Conservation (phyloP, 2,888 invertebrate species). For the Panzeria rudis region DNA sequence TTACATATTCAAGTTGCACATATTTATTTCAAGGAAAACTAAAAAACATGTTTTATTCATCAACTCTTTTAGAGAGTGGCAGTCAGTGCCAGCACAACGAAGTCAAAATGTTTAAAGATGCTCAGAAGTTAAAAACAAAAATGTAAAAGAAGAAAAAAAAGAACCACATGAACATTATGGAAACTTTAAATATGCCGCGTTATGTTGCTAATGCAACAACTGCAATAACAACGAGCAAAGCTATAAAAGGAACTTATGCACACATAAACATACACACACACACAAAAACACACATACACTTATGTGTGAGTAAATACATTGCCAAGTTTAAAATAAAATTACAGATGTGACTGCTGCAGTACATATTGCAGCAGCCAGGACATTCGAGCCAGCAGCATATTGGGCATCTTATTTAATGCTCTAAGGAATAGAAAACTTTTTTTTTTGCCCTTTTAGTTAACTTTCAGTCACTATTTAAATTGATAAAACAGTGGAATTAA, state of each 20-base stretch:
- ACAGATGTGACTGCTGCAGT: slow-evolving; percentile 70
- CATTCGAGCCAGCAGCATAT: slow-evolving; percentile 43
- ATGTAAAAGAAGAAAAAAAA: neutral
- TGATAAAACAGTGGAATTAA: neutral
- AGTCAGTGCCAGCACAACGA: slow-evolving; percentile 22
- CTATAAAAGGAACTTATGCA: slow-evolving; percentile 20
- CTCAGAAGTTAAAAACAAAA: slow-evolving; percentile 33
- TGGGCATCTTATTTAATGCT: slow-evolving; percentile 56
- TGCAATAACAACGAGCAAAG: slow-evolving; percentile 17
- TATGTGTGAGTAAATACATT: slow-evolving; percentile 7
- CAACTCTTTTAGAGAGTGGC: slow-evolving; percentile 42
- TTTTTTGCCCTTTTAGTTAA: slow-evolving; percentile 4
- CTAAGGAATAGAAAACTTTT: slow-evolving; percentile 38
- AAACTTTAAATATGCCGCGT: slow-evolving; percentile 70
- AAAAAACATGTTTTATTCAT: slow-evolving; percentile 71
- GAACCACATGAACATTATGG: slow-evolving; percentile 53
- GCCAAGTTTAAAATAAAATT: slow-evolving; percentile 68
- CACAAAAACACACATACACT: neutral
- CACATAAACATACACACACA: neutral
- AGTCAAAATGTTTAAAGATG: slow-evolving; percentile 46
- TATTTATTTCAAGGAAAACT: slow-evolving; percentile 17
- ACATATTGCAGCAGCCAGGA: slow-evolving; percentile 51
- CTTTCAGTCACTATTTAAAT: slow-evolving; percentile 21
- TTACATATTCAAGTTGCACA: slow-evolving; percentile 43
- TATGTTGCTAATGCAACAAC: slow-evolving; percentile 62